phyloP scores from a whole-genome alignment of 2,113 vertebrate genomes.

The Gnathonemus longibarbis region DNA sequence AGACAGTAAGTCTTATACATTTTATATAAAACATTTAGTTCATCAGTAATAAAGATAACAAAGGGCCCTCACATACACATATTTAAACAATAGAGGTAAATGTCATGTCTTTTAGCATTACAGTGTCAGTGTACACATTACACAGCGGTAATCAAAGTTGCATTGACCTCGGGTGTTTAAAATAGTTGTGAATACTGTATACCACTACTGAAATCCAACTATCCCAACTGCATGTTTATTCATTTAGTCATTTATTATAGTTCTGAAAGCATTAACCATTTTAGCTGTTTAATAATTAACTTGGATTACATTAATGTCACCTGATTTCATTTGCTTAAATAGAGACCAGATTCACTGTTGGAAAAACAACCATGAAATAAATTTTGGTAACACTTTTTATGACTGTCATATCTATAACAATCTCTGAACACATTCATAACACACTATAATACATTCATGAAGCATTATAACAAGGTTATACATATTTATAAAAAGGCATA shows the following conservation, averaged over 20 bases:
- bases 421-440: not conserved
- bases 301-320: constrained; percentile 20
- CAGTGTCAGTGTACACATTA: not conserved
- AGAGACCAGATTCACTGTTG: not conserved
- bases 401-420: not conserved
- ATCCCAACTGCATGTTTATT: constrained; percentile 9
- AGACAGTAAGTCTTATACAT: not conserved
- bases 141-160: not conserved
- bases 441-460: not conserved
- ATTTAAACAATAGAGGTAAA: not conserved
- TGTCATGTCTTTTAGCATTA: not conserved
- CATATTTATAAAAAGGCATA: not conserved
- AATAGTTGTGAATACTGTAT: not conserved
- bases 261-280: constrained; percentile 21
- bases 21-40: not conserved
- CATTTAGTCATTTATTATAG: not conserved
- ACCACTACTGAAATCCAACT: not conserved
- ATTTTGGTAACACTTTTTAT: not conserved
- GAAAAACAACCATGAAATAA: not conserved
- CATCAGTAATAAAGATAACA: not conserved
- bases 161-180: not conserved
- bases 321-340: not conserved
- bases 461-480: not conserved
- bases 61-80: not conserved
- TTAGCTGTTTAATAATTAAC: constrained; percentile 24